Conservation (phyloP, 2,888 invertebrate species). For the Spodoptera picta region DNA sequence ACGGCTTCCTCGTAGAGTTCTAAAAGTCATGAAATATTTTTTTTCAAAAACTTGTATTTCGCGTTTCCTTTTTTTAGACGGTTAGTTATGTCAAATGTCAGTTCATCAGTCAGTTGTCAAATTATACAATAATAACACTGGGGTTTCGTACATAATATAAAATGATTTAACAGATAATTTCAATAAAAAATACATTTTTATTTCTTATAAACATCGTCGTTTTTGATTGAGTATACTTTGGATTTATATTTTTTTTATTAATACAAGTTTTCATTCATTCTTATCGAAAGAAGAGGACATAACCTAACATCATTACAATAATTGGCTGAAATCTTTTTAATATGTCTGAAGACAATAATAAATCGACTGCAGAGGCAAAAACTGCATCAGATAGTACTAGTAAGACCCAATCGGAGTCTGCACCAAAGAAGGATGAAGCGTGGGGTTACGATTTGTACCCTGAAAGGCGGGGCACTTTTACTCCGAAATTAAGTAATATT, state of each 20-base stretch:
- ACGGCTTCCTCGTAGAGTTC: too few species aligned
- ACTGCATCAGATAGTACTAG: constrained; percentile 38
- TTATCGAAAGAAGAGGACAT: constrained; percentile 13
- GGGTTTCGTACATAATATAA: constrained; percentile 6
- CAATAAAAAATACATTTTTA: neutral
- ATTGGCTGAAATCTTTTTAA: constrained; percentile 14
- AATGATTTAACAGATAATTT: constrained; percentile 15
- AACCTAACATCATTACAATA: constrained; percentile 32
- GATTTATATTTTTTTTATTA: neutral
- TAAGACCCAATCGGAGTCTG: constrained; percentile 35
- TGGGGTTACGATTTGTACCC: constrained; percentile 96
- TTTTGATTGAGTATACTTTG: neutral
- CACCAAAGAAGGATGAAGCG: constrained; percentile 68
- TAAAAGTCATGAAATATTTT: too few species aligned
- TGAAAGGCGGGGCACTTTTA: constrained; percentile 91
- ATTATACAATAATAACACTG: constrained; percentile 26
- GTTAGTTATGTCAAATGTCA: constrained; percentile 1
- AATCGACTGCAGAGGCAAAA: constrained; percentile 34
- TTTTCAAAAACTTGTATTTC: neutral
- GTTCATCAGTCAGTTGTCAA: constrained; percentile 5
- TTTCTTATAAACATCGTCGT: neutral
- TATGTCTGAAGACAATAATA: constrained; percentile 63
- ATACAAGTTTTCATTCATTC: constrained; percentile 28
- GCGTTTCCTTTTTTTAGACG: neutral
- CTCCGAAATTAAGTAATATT: constrained; percentile 86